Percentiles rank a stretch among this genome's conserved stretches.
Evolutionary conservation across 2,113 vertebrate genomes (phyloP).

Genomic region (Anas platyrhynchos): DNA sequence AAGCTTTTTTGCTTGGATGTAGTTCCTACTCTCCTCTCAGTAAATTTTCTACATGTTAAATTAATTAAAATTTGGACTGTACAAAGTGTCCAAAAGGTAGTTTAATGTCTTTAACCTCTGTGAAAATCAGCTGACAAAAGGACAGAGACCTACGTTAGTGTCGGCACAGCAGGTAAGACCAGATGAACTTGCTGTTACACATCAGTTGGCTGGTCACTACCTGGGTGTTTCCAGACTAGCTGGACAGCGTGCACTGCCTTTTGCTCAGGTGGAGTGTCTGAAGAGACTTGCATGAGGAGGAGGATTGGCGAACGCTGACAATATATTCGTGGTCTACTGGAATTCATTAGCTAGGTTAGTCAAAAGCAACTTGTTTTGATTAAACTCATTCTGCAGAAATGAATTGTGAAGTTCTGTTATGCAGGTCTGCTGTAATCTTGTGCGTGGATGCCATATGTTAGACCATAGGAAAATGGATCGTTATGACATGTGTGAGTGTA

Average conservation of each 20-base stretch:
- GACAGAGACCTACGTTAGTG: not conserved
- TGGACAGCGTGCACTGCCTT: not conserved
- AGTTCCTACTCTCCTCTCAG: not conserved
- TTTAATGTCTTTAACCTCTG: not conserved
- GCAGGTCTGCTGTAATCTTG: rapidly evolving
- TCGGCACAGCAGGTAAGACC: not conserved
- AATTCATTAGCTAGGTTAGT: not conserved
- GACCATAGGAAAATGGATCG: not conserved
- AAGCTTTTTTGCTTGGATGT: not conserved
- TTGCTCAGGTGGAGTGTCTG: not conserved
- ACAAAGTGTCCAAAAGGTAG: not conserved
- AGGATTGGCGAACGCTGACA: not conserved
- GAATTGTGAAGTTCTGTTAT: not conserved
- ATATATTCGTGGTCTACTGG: not conserved
- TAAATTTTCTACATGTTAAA: not conserved
- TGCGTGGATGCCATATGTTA: not conserved
- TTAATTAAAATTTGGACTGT: not conserved
- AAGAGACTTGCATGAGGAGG: not conserved
- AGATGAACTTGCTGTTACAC: rapidly evolving
- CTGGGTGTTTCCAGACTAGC: not conserved
- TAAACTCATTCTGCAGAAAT: not conserved
- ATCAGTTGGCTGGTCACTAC: not conserved
- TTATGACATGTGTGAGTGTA: not conserved
- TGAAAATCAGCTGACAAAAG: not conserved
- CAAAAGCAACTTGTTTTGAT: not conserved